These are phyloP conservation scores for Paratilapia polleni DNA, from an alignment of 2,113 vertebrate species.

Conservation along the genomic window DNA sequence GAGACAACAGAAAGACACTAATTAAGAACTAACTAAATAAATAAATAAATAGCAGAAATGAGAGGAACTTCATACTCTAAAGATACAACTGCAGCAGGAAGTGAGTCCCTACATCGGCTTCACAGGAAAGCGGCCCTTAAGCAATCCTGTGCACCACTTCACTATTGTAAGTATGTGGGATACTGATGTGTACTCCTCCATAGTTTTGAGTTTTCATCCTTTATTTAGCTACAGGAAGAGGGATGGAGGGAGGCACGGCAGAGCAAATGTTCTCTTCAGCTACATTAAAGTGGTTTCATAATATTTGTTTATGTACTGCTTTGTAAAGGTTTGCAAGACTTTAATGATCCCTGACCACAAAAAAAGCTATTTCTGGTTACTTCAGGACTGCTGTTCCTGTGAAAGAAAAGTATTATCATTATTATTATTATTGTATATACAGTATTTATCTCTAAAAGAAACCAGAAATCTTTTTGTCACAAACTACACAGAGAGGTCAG, in stretches of 20 bases:
- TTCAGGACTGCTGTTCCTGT: background rate
- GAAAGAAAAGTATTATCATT: background rate
- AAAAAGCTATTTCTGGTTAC: background rate
- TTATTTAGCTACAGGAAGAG: conserved; percentile 52
- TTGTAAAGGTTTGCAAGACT: background rate
- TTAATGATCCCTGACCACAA: background rate
- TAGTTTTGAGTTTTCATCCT: conserved; percentile 34
- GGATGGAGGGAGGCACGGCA: conserved; percentile 8
- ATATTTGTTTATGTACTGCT: conserved; percentile 3
- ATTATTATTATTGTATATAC: background rate
- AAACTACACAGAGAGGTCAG: background rate
- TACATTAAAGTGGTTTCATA: conserved; percentile 25
- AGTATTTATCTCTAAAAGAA: background rate
- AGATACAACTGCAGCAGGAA: conserved; percentile 13
- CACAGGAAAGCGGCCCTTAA: conserved; percentile 39
- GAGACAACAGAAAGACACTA: background rate
- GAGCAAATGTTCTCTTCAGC: conserved; percentile 35
- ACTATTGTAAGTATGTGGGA: conserved; percentile 49
- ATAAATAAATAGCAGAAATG: background rate
- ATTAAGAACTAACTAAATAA: background rate
- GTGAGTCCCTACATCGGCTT: conserved; percentile 25
- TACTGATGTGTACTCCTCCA: conserved; percentile 35
- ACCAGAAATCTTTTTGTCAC: background rate
- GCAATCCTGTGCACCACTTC: conserved; percentile 38
- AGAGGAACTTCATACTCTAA: background rate